These are phyloP conservation scores for Castor canadensis DNA, from an alignment of 2,113 vertebrate genomes.

Conservation along the genomic window DNA sequence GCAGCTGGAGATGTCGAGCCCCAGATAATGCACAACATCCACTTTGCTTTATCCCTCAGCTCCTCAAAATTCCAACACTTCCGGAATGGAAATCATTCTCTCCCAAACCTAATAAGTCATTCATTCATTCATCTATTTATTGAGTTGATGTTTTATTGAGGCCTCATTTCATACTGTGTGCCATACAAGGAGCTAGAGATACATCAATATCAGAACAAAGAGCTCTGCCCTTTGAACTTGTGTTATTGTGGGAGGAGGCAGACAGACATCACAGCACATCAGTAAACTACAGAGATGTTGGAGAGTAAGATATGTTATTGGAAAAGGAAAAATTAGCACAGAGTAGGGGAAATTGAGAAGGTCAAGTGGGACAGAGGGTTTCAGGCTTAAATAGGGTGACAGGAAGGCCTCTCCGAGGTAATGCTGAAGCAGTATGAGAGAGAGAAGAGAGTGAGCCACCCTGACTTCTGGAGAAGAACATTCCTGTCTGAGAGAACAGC, in stretches of 20 bases:
- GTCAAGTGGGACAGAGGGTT: not conserved
- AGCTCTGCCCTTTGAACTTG: conserved; percentile 29
- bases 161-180: not conserved
- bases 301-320: not conserved
- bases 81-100: not conserved
- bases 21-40: not conserved
- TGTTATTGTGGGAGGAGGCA: not conserved
- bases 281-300: not conserved
- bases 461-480: not conserved
- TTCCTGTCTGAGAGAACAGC: not conserved
- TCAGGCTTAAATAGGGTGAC: not conserved
- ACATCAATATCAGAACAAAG: not conserved
- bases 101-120: not conserved
- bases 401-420: not conserved
- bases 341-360: not conserved
- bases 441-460: not conserved
- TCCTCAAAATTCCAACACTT: not conserved
- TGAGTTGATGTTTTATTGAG: not conserved
- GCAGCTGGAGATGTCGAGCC: not conserved
- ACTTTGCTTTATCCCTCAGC: not conserved
- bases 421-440: not conserved
- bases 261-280: not conserved
- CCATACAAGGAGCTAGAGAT: not conserved
- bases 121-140: not conserved
- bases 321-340: not conserved